Conservation (phyloP, 2,888 invertebrate species). For the Teinopalpus imperialis region DNA sequence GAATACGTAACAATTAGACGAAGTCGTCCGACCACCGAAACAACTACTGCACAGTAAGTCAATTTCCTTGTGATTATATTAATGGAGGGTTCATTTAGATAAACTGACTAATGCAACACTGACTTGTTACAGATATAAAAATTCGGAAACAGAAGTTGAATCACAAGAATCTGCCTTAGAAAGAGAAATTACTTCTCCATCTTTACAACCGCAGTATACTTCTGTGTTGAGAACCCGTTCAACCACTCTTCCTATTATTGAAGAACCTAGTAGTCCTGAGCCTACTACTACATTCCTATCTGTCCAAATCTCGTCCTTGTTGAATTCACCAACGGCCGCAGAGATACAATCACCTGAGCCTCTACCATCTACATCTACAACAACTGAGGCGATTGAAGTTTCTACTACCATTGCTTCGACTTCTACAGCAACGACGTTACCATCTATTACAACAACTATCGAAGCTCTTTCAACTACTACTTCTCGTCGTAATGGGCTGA, state of each 20-base stretch:
- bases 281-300: constrained; percentile 71
- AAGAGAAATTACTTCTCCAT: constrained; percentile 64
- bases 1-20: constrained; percentile 87
- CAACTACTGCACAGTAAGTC: constrained; percentile 73
- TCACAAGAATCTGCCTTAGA: constrained; percentile 61
- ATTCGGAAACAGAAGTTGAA: constrained; percentile 52
- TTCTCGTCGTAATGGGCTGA: constrained; percentile 46
- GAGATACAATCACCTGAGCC: constrained; percentile 44
- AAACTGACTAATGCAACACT: background rate
- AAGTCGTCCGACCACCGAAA: constrained; percentile 76
- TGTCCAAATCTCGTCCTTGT: constrained; percentile 70
- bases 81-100: no score
- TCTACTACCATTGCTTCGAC: constrained; percentile 48
- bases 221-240: constrained; percentile 63
- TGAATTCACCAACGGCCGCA: constrained; percentile 54
- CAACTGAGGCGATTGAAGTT: constrained; percentile 42
- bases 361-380: constrained; percentile 43
- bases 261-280: constrained; percentile 47
- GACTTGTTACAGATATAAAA: constrained; percentile 51
- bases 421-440: constrained; percentile 44
- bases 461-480: constrained; percentile 40
- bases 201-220: constrained; percentile 64
- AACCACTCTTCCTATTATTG: constrained; percentile 48
- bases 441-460: constrained; percentile 43
- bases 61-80: constrained; percentile 4